Evolutionary conservation across 2,797 vertebrate genomes (phyloP), one percentile per base, ranked within the genome.

Genomic region (Heliangelus exortis): DNA sequence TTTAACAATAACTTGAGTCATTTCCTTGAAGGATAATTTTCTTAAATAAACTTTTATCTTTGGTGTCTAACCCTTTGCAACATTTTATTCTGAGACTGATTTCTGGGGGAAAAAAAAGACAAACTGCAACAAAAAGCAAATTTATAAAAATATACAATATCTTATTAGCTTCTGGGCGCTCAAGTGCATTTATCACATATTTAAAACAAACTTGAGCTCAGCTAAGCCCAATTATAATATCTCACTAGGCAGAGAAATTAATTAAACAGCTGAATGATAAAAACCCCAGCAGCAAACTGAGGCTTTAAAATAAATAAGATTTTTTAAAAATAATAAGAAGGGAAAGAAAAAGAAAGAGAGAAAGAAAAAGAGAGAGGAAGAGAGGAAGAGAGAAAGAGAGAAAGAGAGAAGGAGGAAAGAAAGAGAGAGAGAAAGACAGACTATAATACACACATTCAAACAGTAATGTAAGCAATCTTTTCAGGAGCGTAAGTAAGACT

Each of bases 241-340:
- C 93, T 97, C 75, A 8, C 95, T 97, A 93, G 91, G 93, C 92
- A 97, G 90, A 97, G 62, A 97, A 97, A 97, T 96, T 97, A 97
- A 98, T 97, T 97, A 97, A 97, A 95, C 71, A 95, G 89, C 65
- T 59, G 80, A 90, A 90, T 57, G 96, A 96, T 94, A 96, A 97
- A 97, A 96, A 95, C 43, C 81, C 93, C 93, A 95, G 84, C 72
- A 97, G 96, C 92, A 96, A 97, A 96, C 50, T 54, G 69, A 96
- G 47, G 90, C 39, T 87, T 78, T 84, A 94, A 94, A 97, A 97
- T 88, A 97, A 95, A 96, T 90, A 97, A 54, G 51, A 51, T 53
- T 57, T 53, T 69, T 45, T 6, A 39, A 39, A 39, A 39, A 39
- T 39, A 39, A 39, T 84, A 50, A 18, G 39, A 76, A 74, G 31